A percentile compares a stretch with the other conserved stretches of the same genome.
Conservation (phyloP, 2,888 invertebrate species). For the Philereme transversata region DNA sequence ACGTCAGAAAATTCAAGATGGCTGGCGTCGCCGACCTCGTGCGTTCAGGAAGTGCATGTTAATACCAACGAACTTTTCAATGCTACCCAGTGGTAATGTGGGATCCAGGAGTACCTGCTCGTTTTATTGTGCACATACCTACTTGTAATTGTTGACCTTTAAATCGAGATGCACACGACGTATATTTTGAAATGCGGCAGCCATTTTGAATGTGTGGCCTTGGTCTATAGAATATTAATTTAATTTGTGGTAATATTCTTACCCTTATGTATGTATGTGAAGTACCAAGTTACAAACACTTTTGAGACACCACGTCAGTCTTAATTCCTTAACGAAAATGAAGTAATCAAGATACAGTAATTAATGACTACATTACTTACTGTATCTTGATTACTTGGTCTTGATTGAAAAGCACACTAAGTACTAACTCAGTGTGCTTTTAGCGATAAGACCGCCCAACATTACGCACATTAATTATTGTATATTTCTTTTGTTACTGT, state of each 20-base stretch:
- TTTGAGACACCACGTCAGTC: too few species aligned
- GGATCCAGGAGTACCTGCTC: constrained; percentile 28
- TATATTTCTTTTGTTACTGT: too few species aligned
- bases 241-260: constrained; percentile 12
- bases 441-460: too few species aligned
- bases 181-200: constrained; percentile 46
- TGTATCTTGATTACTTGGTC: too few species aligned
- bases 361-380: too few species aligned
- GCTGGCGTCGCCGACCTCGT: constrained; percentile 72
- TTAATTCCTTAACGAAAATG: too few species aligned
- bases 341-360: too few species aligned
- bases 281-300: neutral
- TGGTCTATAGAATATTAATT: constrained; percentile 48
- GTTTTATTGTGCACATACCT: constrained; percentile 39
- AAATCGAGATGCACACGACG: constrained; percentile 50
- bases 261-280: neutral
- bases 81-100: constrained; percentile 65
- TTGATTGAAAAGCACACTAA: too few species aligned
- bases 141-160: constrained; percentile 59
- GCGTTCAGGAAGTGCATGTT: constrained; percentile 75
- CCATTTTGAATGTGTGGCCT: constrained; percentile 56
- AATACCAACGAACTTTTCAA: constrained; percentile 83
- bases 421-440: too few species aligned
- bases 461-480: too few species aligned
- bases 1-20: constrained; percentile 78